phyloP scores from a whole-genome alignment of 2,888 invertebrate genomes.

The Microchrysa polita region DNA sequence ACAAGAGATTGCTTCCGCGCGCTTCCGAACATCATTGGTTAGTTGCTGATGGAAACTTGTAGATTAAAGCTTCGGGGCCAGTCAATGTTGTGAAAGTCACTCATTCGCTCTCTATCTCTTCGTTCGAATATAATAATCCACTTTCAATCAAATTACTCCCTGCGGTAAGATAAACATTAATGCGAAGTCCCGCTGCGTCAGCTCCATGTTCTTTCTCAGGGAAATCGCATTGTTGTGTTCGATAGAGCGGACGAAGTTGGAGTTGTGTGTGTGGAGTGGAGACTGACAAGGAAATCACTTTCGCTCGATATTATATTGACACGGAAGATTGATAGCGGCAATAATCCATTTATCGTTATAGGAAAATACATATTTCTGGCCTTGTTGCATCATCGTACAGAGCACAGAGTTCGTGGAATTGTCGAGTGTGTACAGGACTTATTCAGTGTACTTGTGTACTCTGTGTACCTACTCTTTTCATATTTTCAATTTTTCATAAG shows the following conservation, averaged over 20 bases:
- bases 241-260: too few species aligned
- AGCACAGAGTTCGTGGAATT: too few species aligned
- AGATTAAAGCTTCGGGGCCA: too few species aligned
- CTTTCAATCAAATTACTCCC: constrained; percentile 48
- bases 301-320: constrained; percentile 24
- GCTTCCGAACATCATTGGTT: not conserved
- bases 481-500: too few species aligned
- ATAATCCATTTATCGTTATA: constrained; percentile 44
- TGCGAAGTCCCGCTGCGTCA: constrained; percentile 30
- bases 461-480: too few species aligned
- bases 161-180: constrained; percentile 47
- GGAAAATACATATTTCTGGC: constrained; percentile 19
- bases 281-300: constrained; percentile 33
- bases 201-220: constrained; percentile 13
- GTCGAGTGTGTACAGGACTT: too few species aligned
- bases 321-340: constrained; percentile 46
- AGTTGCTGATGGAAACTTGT: too few species aligned
- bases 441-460: too few species aligned
- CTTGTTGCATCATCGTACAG: not conserved
- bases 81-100: constrained; percentile 1
- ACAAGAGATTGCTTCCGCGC: constrained; percentile 6
- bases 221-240: not conserved
- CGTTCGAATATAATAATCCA: constrained; percentile 47
- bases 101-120: too few species aligned
- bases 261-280: too few species aligned